These are phyloP conservation scores for Phyllostomus discolor DNA, from an alignment of 2,113 vertebrate species.

Conservation along the genomic window DNA sequence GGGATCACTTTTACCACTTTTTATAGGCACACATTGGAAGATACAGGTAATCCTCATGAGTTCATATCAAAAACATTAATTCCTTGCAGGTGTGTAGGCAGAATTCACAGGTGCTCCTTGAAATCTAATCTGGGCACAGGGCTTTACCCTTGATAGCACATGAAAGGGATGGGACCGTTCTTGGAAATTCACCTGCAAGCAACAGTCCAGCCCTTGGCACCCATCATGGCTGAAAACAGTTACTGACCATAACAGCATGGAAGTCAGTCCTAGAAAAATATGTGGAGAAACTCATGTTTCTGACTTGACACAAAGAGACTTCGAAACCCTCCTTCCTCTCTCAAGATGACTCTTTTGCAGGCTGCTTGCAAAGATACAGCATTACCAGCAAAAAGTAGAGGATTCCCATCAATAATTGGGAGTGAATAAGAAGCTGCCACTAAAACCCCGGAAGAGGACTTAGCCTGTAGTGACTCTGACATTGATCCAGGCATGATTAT, in stretches of 20 bases:
- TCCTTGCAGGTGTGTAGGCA: constrained; percentile 66
- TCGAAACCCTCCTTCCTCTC: background rate
- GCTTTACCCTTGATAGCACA: background rate
- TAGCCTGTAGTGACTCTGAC: background rate
- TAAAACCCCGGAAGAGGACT: background rate
- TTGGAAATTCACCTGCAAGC: constrained; percentile 14
- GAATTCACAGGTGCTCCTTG: constrained; percentile 14
- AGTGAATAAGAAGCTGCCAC: background rate
- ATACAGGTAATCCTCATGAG: constrained; percentile 41
- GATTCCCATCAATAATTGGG: fast-evolving
- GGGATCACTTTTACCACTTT: constrained; percentile 34
- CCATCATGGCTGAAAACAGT: background rate
- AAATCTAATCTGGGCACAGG: constrained; percentile 52
- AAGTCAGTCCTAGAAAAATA: background rate
- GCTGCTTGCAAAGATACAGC: background rate
- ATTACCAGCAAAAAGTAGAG: background rate
- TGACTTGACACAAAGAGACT: background rate
- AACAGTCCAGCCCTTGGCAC: background rate
- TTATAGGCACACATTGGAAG: constrained; percentile 43
- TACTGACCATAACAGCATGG: background rate
- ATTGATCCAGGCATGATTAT: background rate
- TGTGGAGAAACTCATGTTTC: background rate
- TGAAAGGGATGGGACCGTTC: constrained; percentile 5
- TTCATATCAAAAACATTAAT: constrained; percentile 38
- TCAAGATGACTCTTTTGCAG: background rate